Percentiles rank a stretch among this genome's conserved stretches.
These are phyloP conservation scores for Leptopilina myrica DNA, from an alignment of 2,888 invertebrate species.

Conservation along the genomic window DNA sequence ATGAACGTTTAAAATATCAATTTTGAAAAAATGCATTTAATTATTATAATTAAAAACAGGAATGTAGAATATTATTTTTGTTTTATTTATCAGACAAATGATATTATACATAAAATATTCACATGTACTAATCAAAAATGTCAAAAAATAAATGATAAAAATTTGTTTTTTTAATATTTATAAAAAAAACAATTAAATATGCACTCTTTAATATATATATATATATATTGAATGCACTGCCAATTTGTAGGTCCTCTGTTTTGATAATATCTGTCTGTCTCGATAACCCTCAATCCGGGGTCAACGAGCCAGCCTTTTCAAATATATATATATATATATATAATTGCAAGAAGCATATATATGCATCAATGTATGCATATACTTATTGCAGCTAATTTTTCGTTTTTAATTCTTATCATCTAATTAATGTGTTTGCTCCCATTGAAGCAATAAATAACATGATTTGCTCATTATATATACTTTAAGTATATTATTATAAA, in stretches of 20 bases:
- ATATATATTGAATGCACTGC: slow-evolving; percentile 46
- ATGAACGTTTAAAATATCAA: too few relatives aligned
- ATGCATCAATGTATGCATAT: not conserved
- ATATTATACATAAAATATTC: too few relatives aligned
- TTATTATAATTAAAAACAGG: too few relatives aligned
- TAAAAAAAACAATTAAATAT: slow-evolving; percentile 6
- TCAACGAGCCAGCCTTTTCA: slow-evolving; percentile 60
- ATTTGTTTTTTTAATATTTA: too few relatives aligned
- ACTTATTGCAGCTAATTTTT: slow-evolving; percentile 15
- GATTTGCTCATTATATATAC: not conserved
- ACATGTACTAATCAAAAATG: too few relatives aligned
- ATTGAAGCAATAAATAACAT: not conserved
- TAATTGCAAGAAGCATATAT: slow-evolving; percentile 12
- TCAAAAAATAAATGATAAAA: not conserved
- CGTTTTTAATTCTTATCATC: slow-evolving; percentile 21
- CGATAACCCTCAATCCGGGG: slow-evolving; percentile 68
- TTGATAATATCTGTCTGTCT: slow-evolving; percentile 57
- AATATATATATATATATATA: not conserved
- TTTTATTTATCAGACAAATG: too few relatives aligned
- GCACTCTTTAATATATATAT: slow-evolving; percentile 1
- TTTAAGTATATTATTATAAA: not conserved
- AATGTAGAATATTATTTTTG: too few relatives aligned
- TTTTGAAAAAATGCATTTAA: too few relatives aligned
- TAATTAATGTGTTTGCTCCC: slow-evolving; percentile 16
- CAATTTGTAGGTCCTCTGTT: slow-evolving; percentile 53